Conservation (phyloP, 2,797 vertebrate genomes). For the Halcyon leucocephala region DNA sequence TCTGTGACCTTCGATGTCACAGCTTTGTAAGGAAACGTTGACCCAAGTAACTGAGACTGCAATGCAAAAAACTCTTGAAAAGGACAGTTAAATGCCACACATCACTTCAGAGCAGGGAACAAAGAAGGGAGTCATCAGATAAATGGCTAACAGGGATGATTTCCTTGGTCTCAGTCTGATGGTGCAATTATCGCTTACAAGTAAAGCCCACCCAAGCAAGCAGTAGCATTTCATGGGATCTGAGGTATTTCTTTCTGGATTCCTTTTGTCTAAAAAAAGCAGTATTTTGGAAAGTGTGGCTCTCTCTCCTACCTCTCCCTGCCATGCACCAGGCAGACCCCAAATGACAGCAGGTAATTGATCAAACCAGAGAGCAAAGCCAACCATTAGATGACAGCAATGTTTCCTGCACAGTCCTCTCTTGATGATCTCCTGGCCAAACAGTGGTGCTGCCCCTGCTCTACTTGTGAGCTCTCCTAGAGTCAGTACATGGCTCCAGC, state of each 20-base stretch:
- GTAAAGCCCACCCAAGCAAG: not conserved
- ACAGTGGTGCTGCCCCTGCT: not conserved
- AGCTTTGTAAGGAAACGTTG: not conserved
- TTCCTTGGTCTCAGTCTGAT: not conserved
- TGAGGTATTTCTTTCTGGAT: not conserved
- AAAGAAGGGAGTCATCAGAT: rapidly evolving
- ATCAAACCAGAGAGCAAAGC: not conserved
- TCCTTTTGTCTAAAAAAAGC: not conserved
- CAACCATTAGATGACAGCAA: not conserved
- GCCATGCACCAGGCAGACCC: not conserved
- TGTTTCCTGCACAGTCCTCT: not conserved
- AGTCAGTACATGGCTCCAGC: not conserved
- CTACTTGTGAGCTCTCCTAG: not conserved
- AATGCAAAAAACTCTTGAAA: not conserved
- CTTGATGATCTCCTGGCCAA: not conserved
- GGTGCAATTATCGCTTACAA: not conserved
- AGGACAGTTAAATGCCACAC: not conserved
- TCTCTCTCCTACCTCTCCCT: not conserved
- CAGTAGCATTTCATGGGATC: not conserved
- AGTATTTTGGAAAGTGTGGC: not conserved
- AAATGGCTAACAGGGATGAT: not conserved
- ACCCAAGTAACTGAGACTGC: not conserved
- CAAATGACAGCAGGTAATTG: not conserved
- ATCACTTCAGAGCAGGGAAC: not conserved
- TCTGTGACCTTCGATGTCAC: not conserved